Evolutionary conservation across 2,113 vertebrate species (phyloP).

Genomic region (Mus pahari): DNA sequence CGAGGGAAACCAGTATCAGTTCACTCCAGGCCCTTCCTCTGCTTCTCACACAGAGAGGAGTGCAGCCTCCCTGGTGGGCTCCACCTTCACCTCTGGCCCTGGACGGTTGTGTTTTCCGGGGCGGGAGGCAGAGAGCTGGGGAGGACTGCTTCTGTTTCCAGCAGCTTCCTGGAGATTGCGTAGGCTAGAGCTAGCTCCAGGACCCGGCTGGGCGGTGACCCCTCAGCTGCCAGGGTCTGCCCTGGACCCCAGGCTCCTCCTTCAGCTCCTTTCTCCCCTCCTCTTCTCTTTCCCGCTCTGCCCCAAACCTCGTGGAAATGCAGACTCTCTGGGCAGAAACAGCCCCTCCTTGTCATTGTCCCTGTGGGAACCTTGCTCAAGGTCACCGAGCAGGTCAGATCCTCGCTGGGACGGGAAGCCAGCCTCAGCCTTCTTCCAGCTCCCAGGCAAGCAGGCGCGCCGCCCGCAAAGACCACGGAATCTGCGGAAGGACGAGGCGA

Average conservation of each 20-base stretch:
- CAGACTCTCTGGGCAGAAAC: neutral
- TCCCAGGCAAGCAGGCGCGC: accelerated
- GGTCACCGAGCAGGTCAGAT: constrained; percentile 23
- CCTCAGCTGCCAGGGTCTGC: neutral
- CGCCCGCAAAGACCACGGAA: neutral
- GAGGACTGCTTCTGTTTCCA: neutral
- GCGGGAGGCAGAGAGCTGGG: neutral
- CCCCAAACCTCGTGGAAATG: neutral
- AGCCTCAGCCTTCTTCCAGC: neutral
- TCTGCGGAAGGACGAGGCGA: neutral
- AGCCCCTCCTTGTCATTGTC: constrained; percentile 3
- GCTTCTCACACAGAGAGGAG: neutral
- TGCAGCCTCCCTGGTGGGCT: neutral
- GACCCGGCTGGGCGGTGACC: neutral
- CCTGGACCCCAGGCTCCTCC: neutral
- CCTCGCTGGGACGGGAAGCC: neutral
- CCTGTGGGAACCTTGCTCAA: neutral
- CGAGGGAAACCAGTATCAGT: neutral
- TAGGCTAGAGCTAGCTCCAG: neutral
- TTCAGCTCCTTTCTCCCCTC: neutral
- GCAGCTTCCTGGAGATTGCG: neutral
- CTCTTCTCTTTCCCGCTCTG: neutral
- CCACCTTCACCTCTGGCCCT: neutral
- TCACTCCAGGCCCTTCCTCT: neutral
- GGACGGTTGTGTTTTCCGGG: accelerated